These are phyloP conservation scores for Brachionus plicatilis DNA, from an alignment of 1,140 invertebrate genomes.

Conservation along the genomic window DNA sequence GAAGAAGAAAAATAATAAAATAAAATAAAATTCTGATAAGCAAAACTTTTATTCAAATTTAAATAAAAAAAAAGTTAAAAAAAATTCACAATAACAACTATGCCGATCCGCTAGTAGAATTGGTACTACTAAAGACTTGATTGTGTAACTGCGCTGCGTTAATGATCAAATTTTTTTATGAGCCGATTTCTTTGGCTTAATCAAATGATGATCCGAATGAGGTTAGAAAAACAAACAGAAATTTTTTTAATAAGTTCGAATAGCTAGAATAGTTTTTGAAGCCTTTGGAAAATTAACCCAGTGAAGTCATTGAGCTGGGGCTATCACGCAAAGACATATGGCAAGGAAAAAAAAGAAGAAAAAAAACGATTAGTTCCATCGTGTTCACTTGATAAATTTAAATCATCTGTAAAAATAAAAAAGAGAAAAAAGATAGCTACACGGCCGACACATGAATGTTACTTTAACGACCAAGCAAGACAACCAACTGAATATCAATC, in stretches of 20 bases:
- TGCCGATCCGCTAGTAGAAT: no score
- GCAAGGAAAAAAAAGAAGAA: no score
- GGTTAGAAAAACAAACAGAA: slow-evolving; percentile 11
- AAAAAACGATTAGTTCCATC: background rate
- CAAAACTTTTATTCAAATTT: no score
- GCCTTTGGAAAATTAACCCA: background rate
- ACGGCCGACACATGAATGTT: background rate
- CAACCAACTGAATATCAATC: background rate
- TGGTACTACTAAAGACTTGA: no score
- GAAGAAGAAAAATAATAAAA: no score
- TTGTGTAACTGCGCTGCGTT: no score
- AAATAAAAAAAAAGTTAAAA: no score
- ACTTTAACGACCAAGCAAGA: background rate
- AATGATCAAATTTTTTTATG: background rate
- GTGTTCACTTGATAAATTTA: background rate
- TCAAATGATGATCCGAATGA: background rate
- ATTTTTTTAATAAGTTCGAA: background rate
- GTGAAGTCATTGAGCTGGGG: background rate
- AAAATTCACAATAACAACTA: no score
- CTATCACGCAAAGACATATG: slow-evolving; percentile 19
- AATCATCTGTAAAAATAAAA: slow-evolving; percentile 25
- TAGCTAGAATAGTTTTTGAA: background rate
- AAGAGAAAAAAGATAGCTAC: background rate
- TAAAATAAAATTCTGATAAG: no score
- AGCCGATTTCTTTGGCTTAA: background rate